Percentiles rank a stretch among this genome's conserved stretches.
Conservation (phyloP, 1,140 invertebrate species). For the Saxidomus purpurata region DNA sequence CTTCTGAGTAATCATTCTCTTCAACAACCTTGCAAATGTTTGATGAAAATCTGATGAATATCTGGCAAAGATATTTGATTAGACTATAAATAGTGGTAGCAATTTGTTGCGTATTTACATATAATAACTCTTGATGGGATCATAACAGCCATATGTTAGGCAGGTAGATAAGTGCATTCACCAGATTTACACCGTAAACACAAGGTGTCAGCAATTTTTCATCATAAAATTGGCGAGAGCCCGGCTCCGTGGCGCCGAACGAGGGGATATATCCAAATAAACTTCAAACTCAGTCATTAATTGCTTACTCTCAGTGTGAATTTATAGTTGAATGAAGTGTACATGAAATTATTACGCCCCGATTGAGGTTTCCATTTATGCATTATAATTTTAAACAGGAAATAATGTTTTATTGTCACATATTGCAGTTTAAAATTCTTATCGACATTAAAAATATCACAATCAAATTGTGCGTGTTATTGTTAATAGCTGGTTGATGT, state of each 20-base stretch:
- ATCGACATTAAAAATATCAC: conserved; percentile 34
- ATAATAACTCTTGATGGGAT: conserved; percentile 36
- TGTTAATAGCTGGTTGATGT: conserved; percentile 53
- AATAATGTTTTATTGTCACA: conserved; percentile 39
- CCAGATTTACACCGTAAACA: conserved; percentile 55
- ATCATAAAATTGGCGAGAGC: conserved; percentile 55
- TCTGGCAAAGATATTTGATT: conserved; percentile 34
- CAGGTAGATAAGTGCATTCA: conserved; percentile 53
- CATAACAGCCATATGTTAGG: conserved; percentile 34
- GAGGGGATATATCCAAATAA: conserved; percentile 51
- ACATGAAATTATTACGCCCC: conserved; percentile 50
- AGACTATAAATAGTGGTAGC: conserved; percentile 49
- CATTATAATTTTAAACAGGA: conserved; percentile 35
- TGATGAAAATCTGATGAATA: conserved; percentile 23
- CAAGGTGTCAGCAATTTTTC: conserved; percentile 61
- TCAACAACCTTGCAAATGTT: conserved; percentile 16
- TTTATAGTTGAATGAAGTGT: conserved; percentile 24
- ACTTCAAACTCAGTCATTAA: conserved; percentile 56
- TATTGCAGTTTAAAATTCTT: conserved; percentile 44
- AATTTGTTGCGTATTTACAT: conserved; percentile 46
- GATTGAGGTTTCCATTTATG: conserved; percentile 14
- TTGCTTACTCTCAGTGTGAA: conserved; percentile 54
- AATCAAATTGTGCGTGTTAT: conserved; percentile 61
- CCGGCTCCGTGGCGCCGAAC: conserved; percentile 57
- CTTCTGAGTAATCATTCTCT: background rate